Evolutionary conservation across 2,888 invertebrate genomes (phyloP).

Genomic region (Desoria tigrina): DNA sequence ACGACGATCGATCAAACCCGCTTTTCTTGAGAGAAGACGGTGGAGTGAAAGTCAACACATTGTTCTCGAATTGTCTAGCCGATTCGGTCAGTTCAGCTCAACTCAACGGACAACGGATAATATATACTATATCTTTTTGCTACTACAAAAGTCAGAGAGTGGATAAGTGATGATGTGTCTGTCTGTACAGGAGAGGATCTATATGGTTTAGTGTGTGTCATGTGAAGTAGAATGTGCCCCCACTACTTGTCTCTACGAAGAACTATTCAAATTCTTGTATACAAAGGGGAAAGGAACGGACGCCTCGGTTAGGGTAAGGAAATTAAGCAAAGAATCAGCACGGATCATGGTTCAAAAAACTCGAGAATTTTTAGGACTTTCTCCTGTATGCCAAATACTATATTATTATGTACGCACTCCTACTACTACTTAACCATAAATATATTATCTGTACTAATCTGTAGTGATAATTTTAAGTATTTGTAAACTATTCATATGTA

Average conservation of each 20-base stretch:
- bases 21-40: conserved; percentile 20
- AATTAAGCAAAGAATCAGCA: too few relatives aligned
- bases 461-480: too few relatives aligned
- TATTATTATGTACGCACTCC: neutral
- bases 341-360: too few relatives aligned
- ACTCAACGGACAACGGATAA: conserved; percentile 6
- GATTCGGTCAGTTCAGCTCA: conserved; percentile 6
- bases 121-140: neutral
- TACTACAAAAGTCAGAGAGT: neutral
- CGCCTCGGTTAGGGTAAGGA: neutral
- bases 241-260: too few relatives aligned
- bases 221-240: too few relatives aligned
- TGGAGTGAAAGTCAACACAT: conserved; percentile 17
- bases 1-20: conserved; percentile 42
- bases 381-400: neutral
- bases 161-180: neutral
- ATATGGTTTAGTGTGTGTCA: neutral
- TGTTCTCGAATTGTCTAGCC: neutral
- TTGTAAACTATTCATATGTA: too few relatives aligned
- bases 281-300: neutral
- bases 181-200: too few relatives aligned
- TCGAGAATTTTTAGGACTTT: too few relatives aligned
- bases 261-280: neutral
- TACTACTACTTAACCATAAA: neutral
- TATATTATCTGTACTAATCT: too few relatives aligned